Evolutionary conservation across 1,140 invertebrate species (phyloP).

Genomic region (Microplitis demolitor): DNA sequence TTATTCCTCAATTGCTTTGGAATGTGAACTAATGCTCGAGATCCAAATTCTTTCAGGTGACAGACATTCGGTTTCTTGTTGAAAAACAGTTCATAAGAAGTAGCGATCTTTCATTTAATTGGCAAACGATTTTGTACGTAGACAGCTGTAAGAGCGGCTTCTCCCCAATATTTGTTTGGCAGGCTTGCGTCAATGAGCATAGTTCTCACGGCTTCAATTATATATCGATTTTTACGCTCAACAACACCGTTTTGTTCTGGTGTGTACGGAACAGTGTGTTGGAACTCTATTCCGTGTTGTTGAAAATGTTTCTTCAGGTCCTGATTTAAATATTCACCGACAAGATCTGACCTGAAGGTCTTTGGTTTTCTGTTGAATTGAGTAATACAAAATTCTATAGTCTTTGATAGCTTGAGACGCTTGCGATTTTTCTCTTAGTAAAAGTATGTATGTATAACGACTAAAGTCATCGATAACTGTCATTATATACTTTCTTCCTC

Average conservation of each 20-base stretch:
- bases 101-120: no score
- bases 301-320: background rate
- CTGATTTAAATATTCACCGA: background rate
- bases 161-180: background rate
- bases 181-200: background rate
- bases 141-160: background rate
- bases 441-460: background rate
- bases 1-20: no score
- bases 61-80: no score
- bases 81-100: no score
- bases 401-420: background rate
- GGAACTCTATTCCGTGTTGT: background rate
- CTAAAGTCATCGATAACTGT: conserved; percentile 11
- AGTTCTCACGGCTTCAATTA: background rate
- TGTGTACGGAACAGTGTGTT: background rate
- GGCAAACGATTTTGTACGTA: no score
- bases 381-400: background rate
- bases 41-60: no score
- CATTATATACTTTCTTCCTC: conserved; percentile 30
- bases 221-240: conserved; percentile 2
- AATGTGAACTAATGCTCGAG: no score
- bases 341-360: background rate
- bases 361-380: background rate
- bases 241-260: conserved; percentile 6
- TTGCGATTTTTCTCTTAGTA: background rate